Conservation (phyloP, 2,113 vertebrate genomes). For the Cottus gobio region DNA sequence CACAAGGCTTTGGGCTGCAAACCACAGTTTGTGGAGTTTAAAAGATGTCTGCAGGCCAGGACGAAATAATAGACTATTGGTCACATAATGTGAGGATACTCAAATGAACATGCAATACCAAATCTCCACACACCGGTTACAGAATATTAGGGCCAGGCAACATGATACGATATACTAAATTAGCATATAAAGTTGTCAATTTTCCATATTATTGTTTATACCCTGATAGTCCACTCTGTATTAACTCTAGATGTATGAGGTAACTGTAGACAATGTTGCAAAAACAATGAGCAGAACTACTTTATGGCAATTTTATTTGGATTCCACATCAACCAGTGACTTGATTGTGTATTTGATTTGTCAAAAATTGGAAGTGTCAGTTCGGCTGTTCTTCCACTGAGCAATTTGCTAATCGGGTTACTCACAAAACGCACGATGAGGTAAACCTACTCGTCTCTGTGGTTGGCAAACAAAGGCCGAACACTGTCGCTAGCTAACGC, state of each 20-base stretch:
- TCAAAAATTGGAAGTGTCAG: not conserved
- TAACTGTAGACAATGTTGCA: too few relatives aligned
- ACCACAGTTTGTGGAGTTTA: not conserved
- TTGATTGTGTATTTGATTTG: not conserved
- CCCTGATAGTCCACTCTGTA: not conserved
- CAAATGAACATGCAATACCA: not conserved
- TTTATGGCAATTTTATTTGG: not conserved
- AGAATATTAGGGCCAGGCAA: not conserved
- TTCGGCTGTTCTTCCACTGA: not conserved
- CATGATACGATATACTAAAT: not conserved
- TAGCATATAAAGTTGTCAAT: not conserved
- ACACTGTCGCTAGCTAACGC: not conserved
- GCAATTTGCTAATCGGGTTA: not conserved
- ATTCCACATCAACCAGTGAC: too few relatives aligned
- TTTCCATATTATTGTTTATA: not conserved
- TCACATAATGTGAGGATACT: not conserved
- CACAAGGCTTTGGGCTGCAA: not conserved
- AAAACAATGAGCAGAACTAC: not conserved
- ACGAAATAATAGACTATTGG: not conserved
- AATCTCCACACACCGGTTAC: not conserved
- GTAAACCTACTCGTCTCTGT: not conserved
- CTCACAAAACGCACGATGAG: not conserved
- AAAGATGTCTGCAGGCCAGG: not conserved
- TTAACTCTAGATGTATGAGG: not conserved
- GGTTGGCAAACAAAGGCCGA: not conserved